Conservation (phyloP, 1,140 invertebrate genomes). For the Ruditapes philippinarum region DNA sequence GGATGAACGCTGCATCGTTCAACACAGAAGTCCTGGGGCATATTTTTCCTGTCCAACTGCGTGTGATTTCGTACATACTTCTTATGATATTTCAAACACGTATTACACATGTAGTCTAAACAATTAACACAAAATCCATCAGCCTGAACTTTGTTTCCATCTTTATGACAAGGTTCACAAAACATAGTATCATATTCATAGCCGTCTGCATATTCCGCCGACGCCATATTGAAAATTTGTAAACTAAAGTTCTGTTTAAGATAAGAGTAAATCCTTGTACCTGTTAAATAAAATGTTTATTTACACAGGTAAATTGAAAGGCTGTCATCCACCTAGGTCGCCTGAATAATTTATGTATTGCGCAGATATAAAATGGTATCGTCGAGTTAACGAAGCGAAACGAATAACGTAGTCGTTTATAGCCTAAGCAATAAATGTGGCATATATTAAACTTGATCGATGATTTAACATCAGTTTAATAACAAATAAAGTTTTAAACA, state of each 20-base stretch:
- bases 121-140: conserved; percentile 23
- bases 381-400: not conserved
- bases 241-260: not conserved
- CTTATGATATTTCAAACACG: not conserved
- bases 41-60: not conserved
- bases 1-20: not conserved
- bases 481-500: too few species aligned
- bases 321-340: not conserved
- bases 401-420: too few species aligned
- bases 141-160: not conserved
- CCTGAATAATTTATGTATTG: not conserved
- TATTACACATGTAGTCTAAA: conserved; percentile 14
- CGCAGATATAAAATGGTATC: not conserved
- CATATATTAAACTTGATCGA: too few species aligned
- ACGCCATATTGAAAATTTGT: not conserved
- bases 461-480: too few species aligned
- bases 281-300: not conserved
- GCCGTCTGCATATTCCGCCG: not conserved
- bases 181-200: not conserved
- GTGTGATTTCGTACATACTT: conserved; percentile 10
- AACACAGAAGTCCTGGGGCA: conserved; percentile 5
- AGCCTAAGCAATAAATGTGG: too few species aligned
- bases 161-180: not conserved
- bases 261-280: not conserved
- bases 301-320: not conserved